phyloP scores from a whole-genome alignment of 2,797 vertebrate genomes.

The Chloroceryle amazona region DNA sequence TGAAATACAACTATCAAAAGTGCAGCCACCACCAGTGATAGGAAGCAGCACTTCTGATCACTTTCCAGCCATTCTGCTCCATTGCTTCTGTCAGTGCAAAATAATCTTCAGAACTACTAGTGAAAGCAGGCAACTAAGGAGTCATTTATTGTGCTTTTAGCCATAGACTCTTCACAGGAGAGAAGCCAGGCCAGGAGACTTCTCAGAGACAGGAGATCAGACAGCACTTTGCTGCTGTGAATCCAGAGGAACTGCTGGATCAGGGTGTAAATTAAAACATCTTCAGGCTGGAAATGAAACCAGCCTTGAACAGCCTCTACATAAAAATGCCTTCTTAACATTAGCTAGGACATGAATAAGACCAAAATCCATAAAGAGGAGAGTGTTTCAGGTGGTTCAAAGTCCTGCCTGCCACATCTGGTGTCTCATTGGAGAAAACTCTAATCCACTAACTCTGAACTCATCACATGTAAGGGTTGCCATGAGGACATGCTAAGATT shows the following conservation, averaged over 20 bases:
- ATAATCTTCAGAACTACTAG: background rate
- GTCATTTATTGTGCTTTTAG: background rate
- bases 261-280: background rate
- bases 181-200: background rate
- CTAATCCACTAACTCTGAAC: conserved; percentile 18
- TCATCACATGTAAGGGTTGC: conserved; percentile 43
- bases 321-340: background rate
- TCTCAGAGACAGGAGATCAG: background rate
- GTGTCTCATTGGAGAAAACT: background rate
- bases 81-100: background rate
- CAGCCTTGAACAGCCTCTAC: background rate
- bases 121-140: background rate
- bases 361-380: background rate
- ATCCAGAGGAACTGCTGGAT: background rate
- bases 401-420: background rate
- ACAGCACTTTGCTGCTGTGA: background rate
- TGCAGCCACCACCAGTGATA: background rate
- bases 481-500: conserved; percentile 56
- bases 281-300: background rate
- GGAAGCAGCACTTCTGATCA: background rate
- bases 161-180: background rate
- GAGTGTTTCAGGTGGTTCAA: background rate
- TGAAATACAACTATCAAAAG: background rate
- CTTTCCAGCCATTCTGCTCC: background rate
- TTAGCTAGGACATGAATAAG: background rate